Evolutionary conservation across 2,888 invertebrate species (phyloP), one percentile per base, ranked within the genome.

Genomic region (Geophilus truncorum): DNA sequence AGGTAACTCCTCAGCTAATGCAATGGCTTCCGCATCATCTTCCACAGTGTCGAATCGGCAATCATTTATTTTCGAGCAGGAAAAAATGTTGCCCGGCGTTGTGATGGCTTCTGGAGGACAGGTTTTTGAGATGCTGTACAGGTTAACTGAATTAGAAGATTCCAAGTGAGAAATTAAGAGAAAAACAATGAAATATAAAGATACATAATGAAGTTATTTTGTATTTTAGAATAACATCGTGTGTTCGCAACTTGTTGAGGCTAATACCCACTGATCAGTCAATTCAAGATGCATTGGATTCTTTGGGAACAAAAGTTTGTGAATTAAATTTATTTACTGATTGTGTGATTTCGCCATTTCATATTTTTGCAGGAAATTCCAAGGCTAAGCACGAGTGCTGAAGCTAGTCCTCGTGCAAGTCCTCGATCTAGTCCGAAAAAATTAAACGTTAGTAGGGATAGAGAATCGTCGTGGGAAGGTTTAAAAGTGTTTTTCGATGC

Each of bases 201-300:
- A 32, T 32, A 32, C 9, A 6, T 9, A 32, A 32, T 32, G 9
- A 45, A n/a, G n/a, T n/a, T n/a, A n/a, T n/a, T n/a, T n/a, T 79
- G 15, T 80, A 51, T 40, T 40, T 34, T 81, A 84, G 87, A 82
- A 87, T 88, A 45, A 86, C 87, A 18, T 85, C 84, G 23, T 84
- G 87, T 75, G 88, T 88, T 25, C 84, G 88, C 30, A 87, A 86
- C 80, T 84, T 89, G 75, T 84, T 89, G 81, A 87, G 87, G 85
- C 84, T 89, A 80, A 88, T 89, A 34, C 89, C 89, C 3, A 88
- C 88, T n/a, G 88, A 89, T 82, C 86, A 88, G 15, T 85, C 85
- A n/a, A 86, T 89, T 30, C 84, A 86, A 12, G 88, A 88, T 81
- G 84, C 85, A 15, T 84, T 89, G 77, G 88, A 88, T 82, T 85